Evolutionary conservation across 1,140 invertebrate genomes (phyloP), one percentile per base, ranked within the genome.

Genomic region (Tribolium madens): DNA sequence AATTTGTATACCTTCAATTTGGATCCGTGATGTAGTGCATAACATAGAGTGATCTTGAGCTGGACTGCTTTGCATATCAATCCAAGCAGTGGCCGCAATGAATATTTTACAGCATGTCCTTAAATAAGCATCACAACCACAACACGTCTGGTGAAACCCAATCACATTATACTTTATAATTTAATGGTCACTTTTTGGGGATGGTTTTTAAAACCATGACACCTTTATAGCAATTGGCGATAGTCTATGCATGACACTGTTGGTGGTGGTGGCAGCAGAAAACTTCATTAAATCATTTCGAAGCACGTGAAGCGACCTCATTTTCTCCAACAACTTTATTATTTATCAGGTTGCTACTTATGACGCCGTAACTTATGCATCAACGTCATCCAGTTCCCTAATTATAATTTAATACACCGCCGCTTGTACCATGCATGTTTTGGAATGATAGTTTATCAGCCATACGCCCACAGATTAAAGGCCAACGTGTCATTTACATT

Each of bases 131-230:
- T 64, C 57, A 64, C 57, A 64, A 33, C 57, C 57, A 64, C 57
- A 64, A 64, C 57, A 64, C 26, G 57, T 64, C 57, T 33, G 57
- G 26, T 64, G 31, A 31, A 64, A 33, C 57, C 26, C 57, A 64
- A 64, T 64, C 57, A 64, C 57, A 64, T 64, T 64, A 64, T n/a
- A 64, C 57, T 64, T 64, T 64, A 12, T 64, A 64, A 64, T 64
- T 64, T 33, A 33, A 64, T 64, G 57, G 57, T 64, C 31, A 64
- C 1, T 64, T 64, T 57, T 64, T 64, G 21, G 21, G 26, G 13
- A 13, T 5, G 21, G 1, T 26, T 60, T 60, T 21, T 18, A 26
- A 60, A 60, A 60, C 17, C 18, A 12, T 33, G n/a, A 64, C 57
- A 64, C 21, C 26, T 36, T 64, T 18, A 13, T 31, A 33, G 21